Conservation (phyloP, 2,888 invertebrate genomes). For the Caenorhabditis parvicauda region DNA sequence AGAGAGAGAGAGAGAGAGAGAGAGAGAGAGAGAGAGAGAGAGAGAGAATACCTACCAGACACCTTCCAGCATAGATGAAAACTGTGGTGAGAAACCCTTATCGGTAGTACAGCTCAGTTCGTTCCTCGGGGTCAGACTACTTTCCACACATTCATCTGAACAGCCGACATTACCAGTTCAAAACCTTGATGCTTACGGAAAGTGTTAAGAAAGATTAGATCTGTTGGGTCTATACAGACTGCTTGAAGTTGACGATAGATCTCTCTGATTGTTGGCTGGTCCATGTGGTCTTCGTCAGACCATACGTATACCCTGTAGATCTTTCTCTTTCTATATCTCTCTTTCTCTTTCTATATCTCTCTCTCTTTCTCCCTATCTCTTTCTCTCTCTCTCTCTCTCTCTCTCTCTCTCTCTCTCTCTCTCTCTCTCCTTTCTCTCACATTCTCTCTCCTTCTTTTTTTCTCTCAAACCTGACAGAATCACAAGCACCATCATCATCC, state of each 20-base stretch:
- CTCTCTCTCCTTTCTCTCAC: no score
- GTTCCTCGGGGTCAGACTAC: neutral
- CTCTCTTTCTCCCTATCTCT: no score
- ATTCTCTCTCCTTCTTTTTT: no score
- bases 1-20: no score
- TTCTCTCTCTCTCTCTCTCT: neutral
- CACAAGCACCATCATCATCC: slow-evolving; percentile 47
- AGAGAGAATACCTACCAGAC: slow-evolving; percentile 29
- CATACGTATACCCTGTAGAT: slow-evolving; percentile 45
- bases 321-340: no score
- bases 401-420: no score
- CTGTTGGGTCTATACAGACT: slow-evolving; percentile 49
- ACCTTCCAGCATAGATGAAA: slow-evolving; percentile 31
- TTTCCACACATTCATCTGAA: slow-evolving; percentile 34
- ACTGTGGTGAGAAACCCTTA: no score
- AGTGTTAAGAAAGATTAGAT: slow-evolving; percentile 48
- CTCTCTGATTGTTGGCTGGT: slow-evolving; percentile 47
- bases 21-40: no score
- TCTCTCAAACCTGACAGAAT: slow-evolving; percentile 20
- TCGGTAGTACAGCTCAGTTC: neutral
- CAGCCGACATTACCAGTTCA: neutral
- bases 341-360: no score
- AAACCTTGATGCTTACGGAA: slow-evolving; percentile 28
- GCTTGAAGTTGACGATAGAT: slow-evolving; percentile 41
- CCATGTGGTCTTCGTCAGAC: slow-evolving; percentile 54